phyloP scores from a whole-genome alignment of 2,888 invertebrate genomes.

The Mayetiola destructor region DNA sequence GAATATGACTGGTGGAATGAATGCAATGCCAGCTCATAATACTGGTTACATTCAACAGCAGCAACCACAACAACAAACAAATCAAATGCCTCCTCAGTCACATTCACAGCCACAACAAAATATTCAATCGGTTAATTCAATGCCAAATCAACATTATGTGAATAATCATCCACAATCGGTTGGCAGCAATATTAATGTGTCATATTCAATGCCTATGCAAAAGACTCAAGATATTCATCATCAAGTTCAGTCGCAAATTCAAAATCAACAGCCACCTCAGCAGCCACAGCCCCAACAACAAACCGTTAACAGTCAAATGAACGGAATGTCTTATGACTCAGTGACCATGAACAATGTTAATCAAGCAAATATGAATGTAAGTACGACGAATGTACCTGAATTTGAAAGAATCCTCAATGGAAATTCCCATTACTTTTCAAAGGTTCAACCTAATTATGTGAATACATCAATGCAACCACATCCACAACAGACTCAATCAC shows the following conservation, averaged over 20 bases:
- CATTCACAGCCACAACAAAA: neutral
- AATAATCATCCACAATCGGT: neutral
- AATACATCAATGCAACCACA: neutral
- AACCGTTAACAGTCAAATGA: slow-evolving; percentile 14
- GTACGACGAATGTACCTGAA: too few relatives aligned
- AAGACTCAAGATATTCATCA: neutral
- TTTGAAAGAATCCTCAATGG: too few relatives aligned
- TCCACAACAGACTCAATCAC: slow-evolving; percentile 10
- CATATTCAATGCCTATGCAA: neutral
- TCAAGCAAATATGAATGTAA: slow-evolving; percentile 14
- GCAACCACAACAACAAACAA: slow-evolving; percentile 21
- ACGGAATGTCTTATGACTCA: neutral
- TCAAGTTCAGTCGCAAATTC: too few relatives aligned
- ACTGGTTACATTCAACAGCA: slow-evolving; percentile 20
- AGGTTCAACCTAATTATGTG: slow-evolving; percentile 16
- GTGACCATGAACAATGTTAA: slow-evolving; percentile 14
- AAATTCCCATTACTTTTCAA: slow-evolving; percentile 16
- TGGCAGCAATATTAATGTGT: neutral
- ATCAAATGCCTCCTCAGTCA: too few relatives aligned
- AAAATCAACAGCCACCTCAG: neutral
- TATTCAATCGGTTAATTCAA: neutral
- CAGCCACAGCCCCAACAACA: slow-evolving; percentile 18
- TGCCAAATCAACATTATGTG: neutral
- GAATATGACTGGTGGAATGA: slow-evolving; percentile 19
- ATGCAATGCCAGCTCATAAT: slow-evolving; percentile 21